A percentile compares a stretch with the other conserved stretches of the same genome.
Conservation (phyloP, 23 tunicate species). For the Diplosoma virens region DNA sequence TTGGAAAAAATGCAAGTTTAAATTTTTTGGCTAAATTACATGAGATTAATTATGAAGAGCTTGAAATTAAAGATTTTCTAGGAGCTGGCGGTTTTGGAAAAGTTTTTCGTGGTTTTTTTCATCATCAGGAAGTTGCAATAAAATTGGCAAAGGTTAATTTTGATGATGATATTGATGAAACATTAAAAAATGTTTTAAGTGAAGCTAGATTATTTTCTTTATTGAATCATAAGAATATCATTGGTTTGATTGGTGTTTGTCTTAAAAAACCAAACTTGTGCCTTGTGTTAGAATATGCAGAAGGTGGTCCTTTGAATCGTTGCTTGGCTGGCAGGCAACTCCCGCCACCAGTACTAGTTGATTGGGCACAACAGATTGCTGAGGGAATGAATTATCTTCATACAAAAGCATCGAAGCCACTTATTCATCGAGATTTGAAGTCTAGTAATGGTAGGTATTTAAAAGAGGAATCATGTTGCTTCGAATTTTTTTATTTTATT, state of each 20-base stretch:
- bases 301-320: slow-evolving; percentile 91
- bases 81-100: slow-evolving; percentile 99
- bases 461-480: too few species aligned
- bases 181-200: slow-evolving; percentile 39
- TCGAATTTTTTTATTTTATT: too few species aligned
- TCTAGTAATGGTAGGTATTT: slow-evolving; percentile 96
- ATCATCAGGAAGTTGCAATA: slow-evolving; percentile 82
- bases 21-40: slow-evolving; percentile 15
- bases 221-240: slow-evolving; percentile 74
- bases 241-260: slow-evolving; percentile 79
- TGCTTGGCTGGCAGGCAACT: slow-evolving; percentile 67
- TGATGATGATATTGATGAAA: slow-evolving; percentile 57
- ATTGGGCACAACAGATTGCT: slow-evolving; percentile 95
- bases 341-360: slow-evolving; percentile 79
- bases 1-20: slow-evolving; percentile 3
- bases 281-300: slow-evolving; percentile 93
- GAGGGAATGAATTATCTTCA: slow-evolving; percentile 96
- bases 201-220: slow-evolving; percentile 85
- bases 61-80: slow-evolving; percentile 64
- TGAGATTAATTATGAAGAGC: slow-evolving; percentile 55
- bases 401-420: slow-evolving; percentile 59
- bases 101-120: slow-evolving; percentile 85
- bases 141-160: slow-evolving; percentile 77
- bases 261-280: slow-evolving; percentile 61
- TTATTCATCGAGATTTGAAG: slow-evolving; percentile 95